Conservation (phyloP, 1,140 invertebrate species). For the Harlomillsia oculata region DNA sequence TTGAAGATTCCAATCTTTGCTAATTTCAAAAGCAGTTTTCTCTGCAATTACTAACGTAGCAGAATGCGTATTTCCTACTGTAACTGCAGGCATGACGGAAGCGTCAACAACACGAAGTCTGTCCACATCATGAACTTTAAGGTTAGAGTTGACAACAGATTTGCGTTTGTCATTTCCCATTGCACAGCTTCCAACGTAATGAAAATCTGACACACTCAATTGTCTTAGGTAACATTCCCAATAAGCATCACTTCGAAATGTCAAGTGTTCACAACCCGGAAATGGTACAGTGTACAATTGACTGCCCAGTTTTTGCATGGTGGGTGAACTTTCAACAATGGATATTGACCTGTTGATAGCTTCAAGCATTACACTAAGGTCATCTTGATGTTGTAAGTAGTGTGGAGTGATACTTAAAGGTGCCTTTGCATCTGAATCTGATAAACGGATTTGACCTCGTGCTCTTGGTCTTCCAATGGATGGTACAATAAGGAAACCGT, state of each 20-base stretch:
- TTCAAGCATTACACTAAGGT: conserved; percentile 14
- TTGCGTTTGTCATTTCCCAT: neutral
- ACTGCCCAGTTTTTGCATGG: conserved; percentile 1
- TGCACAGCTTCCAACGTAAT: neutral
- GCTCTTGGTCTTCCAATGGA: neutral
- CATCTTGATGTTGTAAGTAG: conserved; percentile 24
- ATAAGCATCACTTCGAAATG: conserved; percentile 58
- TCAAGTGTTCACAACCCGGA: conserved; percentile 54
- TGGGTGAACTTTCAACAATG: conserved; percentile 2
- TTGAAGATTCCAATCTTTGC: too few relatives aligned
- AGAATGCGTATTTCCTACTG: neutral
- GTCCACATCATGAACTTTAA: conserved; percentile 43
- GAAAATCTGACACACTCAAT: neutral
- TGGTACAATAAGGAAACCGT: neutral
- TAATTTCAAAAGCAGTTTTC: neutral
- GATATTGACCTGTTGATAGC: conserved; percentile 1
- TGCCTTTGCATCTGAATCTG: neutral
- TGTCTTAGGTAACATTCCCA: conserved; percentile 54
- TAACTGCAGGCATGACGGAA: neutral
- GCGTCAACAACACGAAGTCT: neutral
- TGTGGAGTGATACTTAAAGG: conserved; percentile 13
- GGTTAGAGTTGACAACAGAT: conserved; percentile 36
- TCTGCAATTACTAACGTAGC: neutral
- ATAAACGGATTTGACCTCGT: conserved; percentile 6
- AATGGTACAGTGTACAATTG: conserved; percentile 44